These are phyloP conservation scores for Tetrax tetrax DNA, from an alignment of 2,113 vertebrate species.

Conservation along the genomic window DNA sequence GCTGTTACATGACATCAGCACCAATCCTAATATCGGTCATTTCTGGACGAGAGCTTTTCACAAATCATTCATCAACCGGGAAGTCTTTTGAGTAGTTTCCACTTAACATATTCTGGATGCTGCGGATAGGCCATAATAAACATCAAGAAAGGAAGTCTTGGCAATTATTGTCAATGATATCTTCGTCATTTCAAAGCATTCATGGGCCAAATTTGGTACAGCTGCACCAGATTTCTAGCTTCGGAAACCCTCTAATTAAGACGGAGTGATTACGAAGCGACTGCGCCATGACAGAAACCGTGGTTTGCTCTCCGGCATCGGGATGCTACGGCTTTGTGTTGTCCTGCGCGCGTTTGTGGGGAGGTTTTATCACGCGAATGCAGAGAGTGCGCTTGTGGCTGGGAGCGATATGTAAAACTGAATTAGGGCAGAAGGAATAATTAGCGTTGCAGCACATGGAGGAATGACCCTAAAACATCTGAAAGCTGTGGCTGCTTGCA, in stretches of 20 bases:
- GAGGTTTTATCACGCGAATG: not conserved
- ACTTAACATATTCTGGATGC: not conserved
- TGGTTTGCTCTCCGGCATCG: accelerated
- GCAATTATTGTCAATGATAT: not conserved
- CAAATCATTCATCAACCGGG: not conserved
- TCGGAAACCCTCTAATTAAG: not conserved
- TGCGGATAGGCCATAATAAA: not conserved
- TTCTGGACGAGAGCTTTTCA: not conserved
- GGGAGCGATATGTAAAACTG: not conserved
- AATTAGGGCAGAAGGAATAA: conserved; percentile 17
- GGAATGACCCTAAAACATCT: conserved; percentile 48
- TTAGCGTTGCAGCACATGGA: conserved; percentile 27
- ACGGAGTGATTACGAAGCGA: not conserved
- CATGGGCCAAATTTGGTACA: not conserved
- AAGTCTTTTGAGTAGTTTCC: not conserved
- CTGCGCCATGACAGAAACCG: not conserved
- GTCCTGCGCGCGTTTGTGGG: not conserved
- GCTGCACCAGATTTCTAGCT: not conserved
- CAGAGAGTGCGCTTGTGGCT: not conserved
- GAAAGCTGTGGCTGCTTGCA: conserved; percentile 39
- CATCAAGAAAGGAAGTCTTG: not conserved
- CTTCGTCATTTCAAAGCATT: not conserved
- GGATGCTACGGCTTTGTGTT: not conserved
- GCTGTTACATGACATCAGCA: not conserved
- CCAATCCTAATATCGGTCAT: not conserved